Base-by-base conservation (phyloP, 2,888 invertebrate genomes). In the Bombyx huttoni region DNA sequence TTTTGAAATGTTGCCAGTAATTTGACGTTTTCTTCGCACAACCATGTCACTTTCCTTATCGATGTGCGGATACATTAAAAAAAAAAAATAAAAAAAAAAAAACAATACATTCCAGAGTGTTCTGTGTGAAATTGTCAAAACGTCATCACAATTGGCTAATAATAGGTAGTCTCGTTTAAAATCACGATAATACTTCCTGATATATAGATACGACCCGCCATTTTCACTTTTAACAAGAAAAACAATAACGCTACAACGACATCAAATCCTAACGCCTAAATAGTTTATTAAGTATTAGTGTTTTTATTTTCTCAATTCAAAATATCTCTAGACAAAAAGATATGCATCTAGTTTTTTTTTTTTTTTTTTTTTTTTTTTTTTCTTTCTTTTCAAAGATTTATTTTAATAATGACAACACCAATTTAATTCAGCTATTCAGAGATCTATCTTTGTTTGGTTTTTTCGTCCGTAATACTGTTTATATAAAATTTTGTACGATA, bases 241-340 rank as follows among this genome's bases (percentile, higher is more conserved):
- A 64, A 69, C 61, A 55, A 67, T 64, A 68, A 77, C 80, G 75
- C 84, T 86, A 85, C 75, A 79, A 87, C 85, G 84, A 88, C 87
- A 87, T 71, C 78, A 86, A 61, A 74, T 75, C 74, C 84, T 86
- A 87, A 72, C 57, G 61, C 82, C 82, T 83, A 75, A 77, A 84
- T 84, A 76, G 70, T 59, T 75, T 74, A 65, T 24, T 2, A 24
- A 3, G 5, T 7, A 40, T 40, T 40, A 40, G 24, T 24, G 24
- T 24, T 24, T 24, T 40, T 73, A 71, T 74, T 75, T 69, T 81
- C 76, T 66, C 74, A 75, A 78, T 82, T 66, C 78, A 86, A 86
- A 87, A 84, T 84, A 85, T 77, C 71, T 75, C 85, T 88, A 88
- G 79, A 83, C 81, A 82, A 83, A 85, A 85, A 76, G 87, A 88